phyloP scores from a whole-genome alignment of 2,888 invertebrate species.

The Mythimna albipuncta region DNA sequence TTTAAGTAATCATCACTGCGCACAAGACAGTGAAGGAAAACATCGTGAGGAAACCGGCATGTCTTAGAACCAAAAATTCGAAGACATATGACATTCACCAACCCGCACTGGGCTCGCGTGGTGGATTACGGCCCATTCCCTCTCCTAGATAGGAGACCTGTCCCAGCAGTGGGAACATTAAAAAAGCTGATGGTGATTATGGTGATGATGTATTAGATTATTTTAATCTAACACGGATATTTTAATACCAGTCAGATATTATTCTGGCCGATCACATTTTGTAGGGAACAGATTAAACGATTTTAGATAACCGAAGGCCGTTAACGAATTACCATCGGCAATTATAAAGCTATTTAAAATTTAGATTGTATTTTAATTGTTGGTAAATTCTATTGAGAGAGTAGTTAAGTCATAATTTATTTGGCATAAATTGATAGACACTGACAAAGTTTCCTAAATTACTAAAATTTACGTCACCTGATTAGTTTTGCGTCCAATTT shows the following conservation, averaged over 20 bases:
- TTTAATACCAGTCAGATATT: background rate
- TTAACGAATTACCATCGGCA: constrained; percentile 50
- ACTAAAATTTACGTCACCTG: constrained; percentile 18
- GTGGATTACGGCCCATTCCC: no score
- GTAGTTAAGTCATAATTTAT: constrained; percentile 43
- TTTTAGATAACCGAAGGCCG: constrained; percentile 47
- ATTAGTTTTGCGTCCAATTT: constrained; percentile 25
- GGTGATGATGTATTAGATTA: background rate
- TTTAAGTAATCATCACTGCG: no score
- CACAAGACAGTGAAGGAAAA: no score
- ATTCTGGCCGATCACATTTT: constrained; percentile 31
- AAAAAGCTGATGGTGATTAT: no score
- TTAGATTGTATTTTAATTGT: constrained; percentile 66
- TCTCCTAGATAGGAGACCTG: no score
- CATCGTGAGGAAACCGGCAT: no score
- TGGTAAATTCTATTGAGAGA: constrained; percentile 53
- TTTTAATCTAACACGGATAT: no score
- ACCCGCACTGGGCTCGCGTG: no score
- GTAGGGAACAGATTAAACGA: constrained; percentile 41
- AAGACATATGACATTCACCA: no score
- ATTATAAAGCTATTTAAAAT: constrained; percentile 65
- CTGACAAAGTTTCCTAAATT: constrained; percentile 26
- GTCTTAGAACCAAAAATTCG: no score
- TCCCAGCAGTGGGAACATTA: no score
- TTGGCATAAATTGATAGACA: constrained; percentile 50